Percentiles rank a stretch among this genome's conserved stretches.
Conservation (phyloP, 2,113 vertebrate species). For the Toxostoma redivivum region DNA sequence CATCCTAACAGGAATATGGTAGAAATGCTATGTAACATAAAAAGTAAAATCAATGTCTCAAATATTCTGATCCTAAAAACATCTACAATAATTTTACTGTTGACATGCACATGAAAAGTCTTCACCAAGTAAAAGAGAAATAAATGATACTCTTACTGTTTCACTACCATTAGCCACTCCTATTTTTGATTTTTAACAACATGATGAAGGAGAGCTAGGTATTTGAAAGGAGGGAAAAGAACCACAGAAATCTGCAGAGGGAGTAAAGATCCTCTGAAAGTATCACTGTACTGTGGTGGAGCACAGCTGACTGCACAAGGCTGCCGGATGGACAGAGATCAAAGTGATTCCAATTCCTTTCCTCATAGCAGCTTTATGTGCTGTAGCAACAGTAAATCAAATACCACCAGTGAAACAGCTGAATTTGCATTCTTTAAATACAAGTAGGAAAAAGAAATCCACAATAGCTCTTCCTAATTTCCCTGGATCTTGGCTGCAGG, state of each 20-base stretch:
- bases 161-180: not conserved
- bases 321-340: not conserved
- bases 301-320: not conserved
- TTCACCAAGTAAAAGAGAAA: not conserved
- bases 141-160: not conserved
- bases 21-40: not conserved
- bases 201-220: not conserved
- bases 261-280: not conserved
- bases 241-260: not conserved
- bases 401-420: not conserved
- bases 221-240: not conserved
- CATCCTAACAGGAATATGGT: not conserved
- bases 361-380: not conserved
- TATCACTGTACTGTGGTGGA: not conserved
- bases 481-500: not conserved
- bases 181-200: not conserved
- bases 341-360: not conserved
- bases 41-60: not conserved
- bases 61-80: not conserved
- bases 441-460: not conserved
- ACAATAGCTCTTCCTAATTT: not conserved
- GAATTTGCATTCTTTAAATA: not conserved
- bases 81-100: not conserved
- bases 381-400: not conserved
- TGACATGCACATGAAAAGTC: not conserved